A percentile compares a stretch with the other conserved stretches of the same genome.
These are phyloP conservation scores for Tragopan temminckii DNA, from an alignment of 2,797 vertebrate genomes.

Conservation along the genomic window DNA sequence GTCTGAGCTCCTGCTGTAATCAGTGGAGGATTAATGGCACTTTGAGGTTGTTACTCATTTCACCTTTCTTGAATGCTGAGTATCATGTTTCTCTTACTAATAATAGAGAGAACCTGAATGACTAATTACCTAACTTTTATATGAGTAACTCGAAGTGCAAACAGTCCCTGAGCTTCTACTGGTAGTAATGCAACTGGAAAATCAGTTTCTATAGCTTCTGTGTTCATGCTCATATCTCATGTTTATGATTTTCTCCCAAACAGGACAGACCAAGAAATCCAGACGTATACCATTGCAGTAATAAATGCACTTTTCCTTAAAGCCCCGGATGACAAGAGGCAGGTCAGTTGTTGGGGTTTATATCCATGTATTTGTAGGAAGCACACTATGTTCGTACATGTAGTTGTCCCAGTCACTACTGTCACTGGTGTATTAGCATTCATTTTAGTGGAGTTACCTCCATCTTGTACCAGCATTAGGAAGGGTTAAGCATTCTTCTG, in stretches of 20 bases:
- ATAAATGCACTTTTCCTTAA: constrained; percentile 98
- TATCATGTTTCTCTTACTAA: background rate
- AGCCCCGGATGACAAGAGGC: constrained; percentile 95
- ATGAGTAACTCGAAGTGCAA: background rate
- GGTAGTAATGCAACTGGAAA: background rate
- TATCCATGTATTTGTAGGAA: background rate
- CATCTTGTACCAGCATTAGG: background rate
- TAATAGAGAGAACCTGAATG: background rate
- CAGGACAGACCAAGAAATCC: constrained; percentile 97
- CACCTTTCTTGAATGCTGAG: background rate
- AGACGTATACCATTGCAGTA: constrained; percentile 96
- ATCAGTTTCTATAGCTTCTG: background rate
- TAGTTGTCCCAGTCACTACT: background rate
- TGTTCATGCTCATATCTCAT: background rate
- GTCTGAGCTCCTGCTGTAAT: background rate
- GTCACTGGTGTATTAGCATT: background rate
- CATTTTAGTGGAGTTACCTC: background rate
- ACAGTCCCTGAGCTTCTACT: background rate
- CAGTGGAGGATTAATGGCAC: background rate
- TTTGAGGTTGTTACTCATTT: background rate
- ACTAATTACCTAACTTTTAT: background rate
- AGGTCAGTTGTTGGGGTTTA: constrained; percentile 82
- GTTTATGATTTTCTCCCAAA: constrained; percentile 15
- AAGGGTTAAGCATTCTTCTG: background rate
- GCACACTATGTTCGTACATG: background rate